Evolutionary conservation across 2,113 vertebrate species (phyloP).

Genomic region (Ceyx melanurus): DNA sequence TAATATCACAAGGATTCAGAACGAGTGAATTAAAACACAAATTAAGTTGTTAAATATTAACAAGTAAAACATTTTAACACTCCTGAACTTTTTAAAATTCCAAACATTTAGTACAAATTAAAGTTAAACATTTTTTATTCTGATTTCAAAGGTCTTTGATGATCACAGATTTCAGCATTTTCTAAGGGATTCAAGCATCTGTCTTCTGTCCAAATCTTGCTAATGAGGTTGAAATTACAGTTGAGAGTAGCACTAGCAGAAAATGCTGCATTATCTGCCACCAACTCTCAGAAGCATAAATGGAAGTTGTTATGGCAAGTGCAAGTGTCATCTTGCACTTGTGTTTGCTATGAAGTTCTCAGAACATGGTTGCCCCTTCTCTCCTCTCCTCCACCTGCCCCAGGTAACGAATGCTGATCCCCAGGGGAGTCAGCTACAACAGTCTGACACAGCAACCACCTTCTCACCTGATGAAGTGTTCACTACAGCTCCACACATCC

Average conservation of each 20-base stretch:
- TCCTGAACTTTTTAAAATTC: neutral
- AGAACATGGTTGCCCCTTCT: neutral
- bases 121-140: neutral
- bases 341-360: neutral
- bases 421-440: neutral
- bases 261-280: neutral
- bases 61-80: neutral
- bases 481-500: neutral
- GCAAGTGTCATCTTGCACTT: neutral
- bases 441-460: neutral
- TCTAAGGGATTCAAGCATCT: neutral
- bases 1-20: neutral
- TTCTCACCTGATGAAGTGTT: neutral
- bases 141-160: neutral
- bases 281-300: rapidly evolving
- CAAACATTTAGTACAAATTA: neutral
- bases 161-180: neutral
- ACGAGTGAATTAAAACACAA: neutral
- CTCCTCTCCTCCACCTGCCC: neutral
- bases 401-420: neutral
- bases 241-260: neutral
- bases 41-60: neutral
- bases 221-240: neutral
- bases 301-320: neutral
- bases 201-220: neutral